Evolutionary conservation across 2,113 vertebrate species (phyloP).

Genomic region (Acrocephalus kingi): DNA sequence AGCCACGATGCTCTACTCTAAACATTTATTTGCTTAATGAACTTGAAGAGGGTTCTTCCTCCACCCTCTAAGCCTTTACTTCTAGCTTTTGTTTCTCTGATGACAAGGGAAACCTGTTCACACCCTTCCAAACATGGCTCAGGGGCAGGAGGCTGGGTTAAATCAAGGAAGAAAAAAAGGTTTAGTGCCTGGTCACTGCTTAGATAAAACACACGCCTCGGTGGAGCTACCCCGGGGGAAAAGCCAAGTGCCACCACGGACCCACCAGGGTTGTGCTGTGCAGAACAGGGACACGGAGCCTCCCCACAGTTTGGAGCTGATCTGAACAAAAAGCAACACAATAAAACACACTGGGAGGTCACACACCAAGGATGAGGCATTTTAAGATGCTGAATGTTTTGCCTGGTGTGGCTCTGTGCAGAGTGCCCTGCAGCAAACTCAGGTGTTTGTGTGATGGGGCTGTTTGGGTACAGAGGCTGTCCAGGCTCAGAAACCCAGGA

Average conservation of each 20-base stretch:
- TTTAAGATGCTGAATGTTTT: background rate
- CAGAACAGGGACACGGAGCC: background rate
- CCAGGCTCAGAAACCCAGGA: accelerated
- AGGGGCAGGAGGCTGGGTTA: background rate
- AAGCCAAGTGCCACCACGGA: background rate
- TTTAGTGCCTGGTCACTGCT: background rate
- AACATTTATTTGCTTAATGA: background rate
- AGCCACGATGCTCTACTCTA: accelerated
- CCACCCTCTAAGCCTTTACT: background rate
- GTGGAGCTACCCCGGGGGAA: background rate
- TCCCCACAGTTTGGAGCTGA: accelerated
- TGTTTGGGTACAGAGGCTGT: background rate
- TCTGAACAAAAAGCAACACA: background rate
- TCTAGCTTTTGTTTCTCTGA: background rate
- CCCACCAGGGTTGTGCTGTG: background rate
- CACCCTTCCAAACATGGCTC: background rate
- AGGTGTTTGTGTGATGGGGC: background rate
- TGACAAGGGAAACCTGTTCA: background rate
- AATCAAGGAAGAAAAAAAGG: background rate
- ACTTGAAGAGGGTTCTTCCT: background rate
- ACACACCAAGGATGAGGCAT: accelerated
- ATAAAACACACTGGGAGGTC: background rate
- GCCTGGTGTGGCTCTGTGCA: accelerated
- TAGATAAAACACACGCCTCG: accelerated
- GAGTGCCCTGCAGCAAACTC: background rate